phyloP scores from a whole-genome alignment of 1,140 invertebrate species.

The Ceratosolen fusciceps region DNA sequence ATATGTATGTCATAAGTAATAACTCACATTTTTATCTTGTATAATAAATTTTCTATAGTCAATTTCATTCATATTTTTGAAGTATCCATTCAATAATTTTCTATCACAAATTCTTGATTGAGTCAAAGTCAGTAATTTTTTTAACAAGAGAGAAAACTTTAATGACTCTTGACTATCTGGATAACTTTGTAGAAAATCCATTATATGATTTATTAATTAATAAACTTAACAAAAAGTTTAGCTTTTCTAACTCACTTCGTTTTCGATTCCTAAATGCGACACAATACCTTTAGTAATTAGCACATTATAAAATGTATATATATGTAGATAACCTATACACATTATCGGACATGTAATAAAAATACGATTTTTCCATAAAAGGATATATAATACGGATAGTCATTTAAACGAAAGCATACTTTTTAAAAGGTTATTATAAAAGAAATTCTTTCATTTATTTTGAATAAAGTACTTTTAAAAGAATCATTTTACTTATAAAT shows the following conservation, averaged over 20 bases:
- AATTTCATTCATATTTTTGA: constrained; percentile 67
- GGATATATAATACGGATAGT: not conserved
- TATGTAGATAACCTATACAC: constrained; percentile 34
- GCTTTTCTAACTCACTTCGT: constrained; percentile 1
- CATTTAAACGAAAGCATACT: not conserved
- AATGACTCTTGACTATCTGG: constrained; percentile 33
- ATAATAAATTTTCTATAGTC: constrained; percentile 63
- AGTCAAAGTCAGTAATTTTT: constrained; percentile 64
- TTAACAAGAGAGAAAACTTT: constrained; percentile 49
- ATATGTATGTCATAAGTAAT: constrained; percentile 13
- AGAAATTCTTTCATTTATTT: not conserved
- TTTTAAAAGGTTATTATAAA: not conserved
- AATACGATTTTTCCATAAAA: constrained; percentile 9
- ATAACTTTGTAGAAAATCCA: constrained; percentile 44
- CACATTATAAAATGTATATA: not conserved
- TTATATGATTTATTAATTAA: constrained; percentile 32
- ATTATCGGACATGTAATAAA: not conserved
- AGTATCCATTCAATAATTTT: constrained; percentile 61
- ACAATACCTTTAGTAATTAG: not conserved
- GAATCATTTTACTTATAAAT: not conserved
- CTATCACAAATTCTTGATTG: constrained; percentile 61
- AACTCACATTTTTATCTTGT: constrained; percentile 64
- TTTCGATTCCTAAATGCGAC: not conserved
- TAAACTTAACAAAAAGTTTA: constrained; percentile 5
- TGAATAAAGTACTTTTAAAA: not conserved